phyloP scores from a whole-genome alignment of 2,888 invertebrate species.

The Cephus runcator region DNA sequence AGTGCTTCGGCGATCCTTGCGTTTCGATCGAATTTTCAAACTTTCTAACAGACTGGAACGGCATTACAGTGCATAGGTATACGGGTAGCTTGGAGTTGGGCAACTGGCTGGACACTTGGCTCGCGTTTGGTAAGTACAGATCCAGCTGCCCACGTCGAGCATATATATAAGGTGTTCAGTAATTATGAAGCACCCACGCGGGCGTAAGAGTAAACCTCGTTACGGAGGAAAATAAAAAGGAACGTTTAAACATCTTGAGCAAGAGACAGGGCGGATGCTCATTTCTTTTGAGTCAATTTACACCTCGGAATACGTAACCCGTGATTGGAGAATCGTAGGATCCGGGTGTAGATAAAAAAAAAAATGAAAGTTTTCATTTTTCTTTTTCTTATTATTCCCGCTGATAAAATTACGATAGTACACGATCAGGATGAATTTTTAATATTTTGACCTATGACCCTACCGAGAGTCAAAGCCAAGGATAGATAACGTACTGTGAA shows the following conservation, averaged over 20 bases:
- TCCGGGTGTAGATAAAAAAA: not conserved
- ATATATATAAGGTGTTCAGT: constrained; percentile 9
- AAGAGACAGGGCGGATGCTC: not conserved
- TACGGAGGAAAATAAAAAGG: constrained; percentile 19
- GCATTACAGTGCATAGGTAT: not conserved
- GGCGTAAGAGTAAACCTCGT: constrained; percentile 40
- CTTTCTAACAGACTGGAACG: not conserved
- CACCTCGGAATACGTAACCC: not conserved
- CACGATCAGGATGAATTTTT: not conserved
- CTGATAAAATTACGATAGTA: not conserved
- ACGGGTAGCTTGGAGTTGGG: not conserved
- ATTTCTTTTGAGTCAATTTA: not conserved
- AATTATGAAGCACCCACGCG: constrained; percentile 48
- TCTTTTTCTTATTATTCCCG: not conserved
- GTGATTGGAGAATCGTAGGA: not conserved
- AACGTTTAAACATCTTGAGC: not conserved
- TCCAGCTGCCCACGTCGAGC: not conserved
- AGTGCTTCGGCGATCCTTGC: not conserved
- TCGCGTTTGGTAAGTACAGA: not conserved
- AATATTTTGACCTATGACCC: not conserved
- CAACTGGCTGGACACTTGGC: not conserved
- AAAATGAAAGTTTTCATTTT: no score
- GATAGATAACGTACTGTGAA: not conserved
- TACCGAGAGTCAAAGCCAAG: not conserved
- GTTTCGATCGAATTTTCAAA: not conserved